Evolutionary conservation across 2,797 vertebrate genomes (phyloP).

Genomic region (Poecile montanus): DNA sequence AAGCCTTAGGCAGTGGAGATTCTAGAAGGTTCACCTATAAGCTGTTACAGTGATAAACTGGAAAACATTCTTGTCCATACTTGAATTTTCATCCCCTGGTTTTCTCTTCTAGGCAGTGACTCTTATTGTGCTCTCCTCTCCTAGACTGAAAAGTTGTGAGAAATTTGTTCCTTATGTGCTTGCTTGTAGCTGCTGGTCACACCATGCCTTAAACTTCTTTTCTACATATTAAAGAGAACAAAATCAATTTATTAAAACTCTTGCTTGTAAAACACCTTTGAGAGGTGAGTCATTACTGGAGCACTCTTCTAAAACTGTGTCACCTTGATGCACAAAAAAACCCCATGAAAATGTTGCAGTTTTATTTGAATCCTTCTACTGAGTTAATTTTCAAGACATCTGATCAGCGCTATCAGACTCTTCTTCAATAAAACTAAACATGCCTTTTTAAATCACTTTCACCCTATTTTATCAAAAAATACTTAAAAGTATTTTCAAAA

Average conservation of each 20-base stretch:
- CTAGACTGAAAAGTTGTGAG: not conserved
- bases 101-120: not conserved
- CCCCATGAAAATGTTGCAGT: accelerated
- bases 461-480: not conserved
- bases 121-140: not conserved
- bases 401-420: accelerated
- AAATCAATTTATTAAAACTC: not conserved
- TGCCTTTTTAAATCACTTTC: accelerated
- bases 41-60: not conserved
- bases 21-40: not conserved
- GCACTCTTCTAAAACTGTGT: not conserved
- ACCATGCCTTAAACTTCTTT: not conserved
- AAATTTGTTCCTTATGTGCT: not conserved
- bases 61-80: not conserved
- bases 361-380: not conserved
- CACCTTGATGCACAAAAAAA: not conserved
- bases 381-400: not conserved
- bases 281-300: not conserved
- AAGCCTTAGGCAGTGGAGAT: not conserved
- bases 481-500: not conserved
- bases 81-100: not conserved
- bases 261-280: not conserved
- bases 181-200: not conserved
- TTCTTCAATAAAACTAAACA: not conserved
- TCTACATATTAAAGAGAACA: not conserved